These are phyloP conservation scores for Trichomycterus rosablanca DNA, from an alignment of 2,113 vertebrate species.

Conservation along the genomic window DNA sequence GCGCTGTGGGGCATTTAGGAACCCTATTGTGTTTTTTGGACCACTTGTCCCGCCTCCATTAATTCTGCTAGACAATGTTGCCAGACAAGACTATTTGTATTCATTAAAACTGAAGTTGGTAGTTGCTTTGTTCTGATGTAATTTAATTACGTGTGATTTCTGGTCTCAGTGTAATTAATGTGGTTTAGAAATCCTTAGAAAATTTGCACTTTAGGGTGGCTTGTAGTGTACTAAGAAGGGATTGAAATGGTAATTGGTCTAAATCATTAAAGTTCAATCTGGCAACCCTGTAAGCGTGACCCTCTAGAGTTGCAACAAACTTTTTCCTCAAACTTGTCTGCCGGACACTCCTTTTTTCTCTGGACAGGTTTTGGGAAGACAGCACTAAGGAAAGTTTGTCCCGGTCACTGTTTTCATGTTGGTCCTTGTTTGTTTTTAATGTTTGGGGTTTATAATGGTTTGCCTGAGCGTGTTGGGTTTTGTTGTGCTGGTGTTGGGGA, in stretches of 20 bases:
- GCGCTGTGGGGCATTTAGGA: slow-evolving; percentile 18
- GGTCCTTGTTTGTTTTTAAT: background rate
- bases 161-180: background rate
- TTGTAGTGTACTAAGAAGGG: too few relatives aligned
- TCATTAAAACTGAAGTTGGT: background rate
- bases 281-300: slow-evolving; percentile 29
- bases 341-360: background rate
- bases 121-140: background rate
- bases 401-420: background rate
- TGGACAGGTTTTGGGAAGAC: background rate
- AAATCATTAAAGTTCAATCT: background rate
- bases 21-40: slow-evolving; percentile 19
- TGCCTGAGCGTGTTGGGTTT: slow-evolving; percentile 46
- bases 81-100: background rate
- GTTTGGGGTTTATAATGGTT: slow-evolving; percentile 39
- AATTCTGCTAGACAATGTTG: slow-evolving; percentile 2
- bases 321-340: slow-evolving; percentile 53
- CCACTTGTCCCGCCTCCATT: slow-evolving; percentile 22
- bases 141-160: too few relatives aligned
- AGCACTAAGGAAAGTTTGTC: background rate
- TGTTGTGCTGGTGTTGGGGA: slow-evolving; percentile 54
- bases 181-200: background rate
- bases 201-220: background rate
- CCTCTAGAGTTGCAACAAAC: slow-evolving; percentile 42
- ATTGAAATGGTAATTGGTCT: too few relatives aligned